Percentiles rank a stretch among this genome's conserved stretches.
Evolutionary conservation across 2,888 invertebrate genomes (phyloP).

Genomic region (Anorthoa munda): DNA sequence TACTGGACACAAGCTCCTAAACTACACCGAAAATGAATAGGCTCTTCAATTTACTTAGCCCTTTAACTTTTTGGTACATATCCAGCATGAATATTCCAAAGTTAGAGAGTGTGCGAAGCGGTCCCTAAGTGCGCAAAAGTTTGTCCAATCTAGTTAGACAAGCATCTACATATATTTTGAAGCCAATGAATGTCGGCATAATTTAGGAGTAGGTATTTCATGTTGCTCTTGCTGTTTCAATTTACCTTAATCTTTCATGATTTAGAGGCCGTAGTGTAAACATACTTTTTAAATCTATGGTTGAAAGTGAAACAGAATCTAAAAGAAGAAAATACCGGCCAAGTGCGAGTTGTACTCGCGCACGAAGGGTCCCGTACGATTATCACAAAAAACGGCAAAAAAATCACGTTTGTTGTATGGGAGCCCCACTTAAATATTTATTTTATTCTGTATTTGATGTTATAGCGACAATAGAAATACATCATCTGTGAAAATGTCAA

Average conservation of each 20-base stretch:
- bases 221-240: constrained; percentile 44
- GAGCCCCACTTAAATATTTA: too few species aligned
- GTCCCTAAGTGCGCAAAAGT: constrained; percentile 58
- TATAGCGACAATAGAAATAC: too few species aligned
- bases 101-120: constrained; percentile 48
- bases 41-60: neutral
- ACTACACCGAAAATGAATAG: neutral
- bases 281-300: too few species aligned
- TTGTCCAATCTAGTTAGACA: constrained; percentile 60
- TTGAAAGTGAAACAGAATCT: too few species aligned
- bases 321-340: too few species aligned
- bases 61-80: constrained; percentile 67
- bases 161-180: constrained; percentile 56
- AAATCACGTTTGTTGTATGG: too few species aligned
- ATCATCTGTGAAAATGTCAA: too few species aligned
- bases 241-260: constrained; percentile 26
- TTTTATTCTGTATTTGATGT: too few species aligned
- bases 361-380: too few species aligned
- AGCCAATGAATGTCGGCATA: constrained; percentile 51
- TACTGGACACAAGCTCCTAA: too few species aligned
- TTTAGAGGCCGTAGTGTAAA: constrained; percentile 1
- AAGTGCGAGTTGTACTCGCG: too few species aligned
- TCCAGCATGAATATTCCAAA: constrained; percentile 60
- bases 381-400: too few species aligned
- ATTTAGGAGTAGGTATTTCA: constrained; percentile 48